Evolutionary conservation across 2,113 vertebrate genomes (phyloP), one percentile per base, ranked within the genome.

Genomic region (Menura novaehollandiae): DNA sequence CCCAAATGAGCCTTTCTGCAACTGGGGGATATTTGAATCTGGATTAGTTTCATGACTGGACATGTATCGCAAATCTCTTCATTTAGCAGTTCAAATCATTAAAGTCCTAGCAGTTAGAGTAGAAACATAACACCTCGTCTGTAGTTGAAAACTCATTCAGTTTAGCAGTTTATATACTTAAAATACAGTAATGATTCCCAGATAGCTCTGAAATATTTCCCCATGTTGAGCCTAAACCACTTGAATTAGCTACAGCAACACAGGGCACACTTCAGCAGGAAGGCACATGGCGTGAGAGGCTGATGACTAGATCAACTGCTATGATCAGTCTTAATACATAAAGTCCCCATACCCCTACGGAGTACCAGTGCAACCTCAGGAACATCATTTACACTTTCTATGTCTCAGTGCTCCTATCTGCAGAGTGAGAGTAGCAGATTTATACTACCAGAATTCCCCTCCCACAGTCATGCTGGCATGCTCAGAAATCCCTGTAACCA

Each of bases 141-240:
- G 26, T 64, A 80, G 53, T 12, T 60, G 68, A 92, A 94, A 73
- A 37, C 22, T 80, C 89, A 66, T 92, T 86, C 46, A 58, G 10
- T 83, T 96, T 73, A 85, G 35, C 44, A 73, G 27, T 89, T 82
- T 52, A 49, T 52, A 16, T 56, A 64, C 66, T 88, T 91, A 82
- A 93, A 91, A 88, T 41, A 82, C 49, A 88, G 13, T 64, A 52
- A 64, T 23, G 53, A 60, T 73, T 88, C 58, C 58, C 68, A 72
- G 32, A 49, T 52, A 82, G 51, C 52, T 91, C 73, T 72, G 73
- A 37, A 87, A 30, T 85, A 76, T 68, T 82, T 89, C 49, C 27
- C 69, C 18, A n/a, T 9, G 15, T 52, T 82, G 58, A 85, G 22
- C 10, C 85, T 75, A 89, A 94, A 56, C 39, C 35, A 24, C n/a